Evolutionary conservation across 1,140 invertebrate genomes (phyloP), one percentile per base, ranked within the genome.

Genomic region (Steinernema feltiae): DNA sequence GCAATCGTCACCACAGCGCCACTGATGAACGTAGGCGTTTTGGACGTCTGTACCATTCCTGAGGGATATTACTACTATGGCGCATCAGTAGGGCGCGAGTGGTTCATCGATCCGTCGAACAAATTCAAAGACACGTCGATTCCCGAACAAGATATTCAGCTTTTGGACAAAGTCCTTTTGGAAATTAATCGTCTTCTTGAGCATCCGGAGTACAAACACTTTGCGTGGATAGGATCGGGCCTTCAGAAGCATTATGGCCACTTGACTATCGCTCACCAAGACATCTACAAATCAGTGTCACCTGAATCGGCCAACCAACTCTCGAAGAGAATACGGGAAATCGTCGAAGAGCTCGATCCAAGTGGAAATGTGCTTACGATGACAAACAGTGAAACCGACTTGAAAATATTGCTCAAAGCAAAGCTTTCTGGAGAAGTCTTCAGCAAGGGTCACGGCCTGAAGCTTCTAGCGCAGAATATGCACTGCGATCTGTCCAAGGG

Each of bases 61-160:
- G 83, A 86, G 74, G 83, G 75, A 12, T 85, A 86, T 53, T 85
- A 85, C 48, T 86, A 84, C 75, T 86, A 82, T 71, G 84, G 84
- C 30, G 84, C 84, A 17, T 85, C 83, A 3, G 84, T 76, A 32
- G 84, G 84, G 0, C 77, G 84, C 15, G 84, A 85, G 72, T 85
- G 84, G 84, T 85, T 80, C 41, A 80, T 85, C 35, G 84, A 86
- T n/a, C 82, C 83, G 12, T 74, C 53, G 17, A 83, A 72, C 70
- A 85, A 85, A 63, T 85, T 85, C 81, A 85, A 86, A 48, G 84
- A 85, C 46, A 79, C 78, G 18, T 86, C 85, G 15, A 85, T 85
- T 48, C 78, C 82, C 35, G 83, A 85, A 18, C 30, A 63, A 0
- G 84, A 85, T 70, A 71, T 86, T 29, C 78, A 83, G 63, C 53